phyloP scores from a whole-genome alignment of 23 tunicate species.

The Halocynthia aurantium region DNA sequence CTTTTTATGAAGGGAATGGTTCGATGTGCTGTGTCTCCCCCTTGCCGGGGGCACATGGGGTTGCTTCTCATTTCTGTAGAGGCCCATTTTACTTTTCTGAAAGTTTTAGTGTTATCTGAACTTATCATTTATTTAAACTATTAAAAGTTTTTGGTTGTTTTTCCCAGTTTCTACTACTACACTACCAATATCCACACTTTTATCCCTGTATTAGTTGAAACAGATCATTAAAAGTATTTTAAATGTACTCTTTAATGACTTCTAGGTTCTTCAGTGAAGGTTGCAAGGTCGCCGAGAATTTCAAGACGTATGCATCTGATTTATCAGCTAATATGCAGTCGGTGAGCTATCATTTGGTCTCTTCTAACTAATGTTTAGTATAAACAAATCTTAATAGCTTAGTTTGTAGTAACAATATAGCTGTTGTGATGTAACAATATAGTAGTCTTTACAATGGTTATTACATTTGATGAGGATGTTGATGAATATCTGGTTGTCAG shows the following conservation, averaged over 20 bases:
- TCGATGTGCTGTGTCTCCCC: too few relatives aligned
- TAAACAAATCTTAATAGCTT: background rate
- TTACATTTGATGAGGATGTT: too few relatives aligned
- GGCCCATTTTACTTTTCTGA: too few relatives aligned
- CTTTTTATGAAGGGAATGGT: too few relatives aligned
- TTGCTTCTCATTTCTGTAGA: too few relatives aligned
- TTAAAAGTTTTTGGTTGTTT: background rate
- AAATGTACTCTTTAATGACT: background rate
- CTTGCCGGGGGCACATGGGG: too few relatives aligned
- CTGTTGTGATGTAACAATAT: too few relatives aligned
- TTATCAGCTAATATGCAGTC: slow-evolving; percentile 63
- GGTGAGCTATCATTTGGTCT: slow-evolving; percentile 22
- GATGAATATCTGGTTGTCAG: too few relatives aligned
- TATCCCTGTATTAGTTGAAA: background rate
- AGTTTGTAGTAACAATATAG: too few relatives aligned
- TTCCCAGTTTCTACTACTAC: background rate
- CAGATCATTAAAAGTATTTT: background rate
- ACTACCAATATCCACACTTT: background rate
- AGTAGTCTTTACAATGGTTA: too few relatives aligned
- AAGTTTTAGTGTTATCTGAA: too few relatives aligned
- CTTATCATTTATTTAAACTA: too few relatives aligned
- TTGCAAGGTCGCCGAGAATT: slow-evolving; percentile 56
- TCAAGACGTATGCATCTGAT: slow-evolving; percentile 51
- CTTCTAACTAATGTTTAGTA: background rate
- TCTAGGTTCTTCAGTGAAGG: slow-evolving; percentile 86